A percentile compares a stretch with the other conserved stretches of the same genome.
These are phyloP conservation scores for Craterocephalus amniculus DNA, from an alignment of 2,797 vertebrate genomes.

Conservation along the genomic window DNA sequence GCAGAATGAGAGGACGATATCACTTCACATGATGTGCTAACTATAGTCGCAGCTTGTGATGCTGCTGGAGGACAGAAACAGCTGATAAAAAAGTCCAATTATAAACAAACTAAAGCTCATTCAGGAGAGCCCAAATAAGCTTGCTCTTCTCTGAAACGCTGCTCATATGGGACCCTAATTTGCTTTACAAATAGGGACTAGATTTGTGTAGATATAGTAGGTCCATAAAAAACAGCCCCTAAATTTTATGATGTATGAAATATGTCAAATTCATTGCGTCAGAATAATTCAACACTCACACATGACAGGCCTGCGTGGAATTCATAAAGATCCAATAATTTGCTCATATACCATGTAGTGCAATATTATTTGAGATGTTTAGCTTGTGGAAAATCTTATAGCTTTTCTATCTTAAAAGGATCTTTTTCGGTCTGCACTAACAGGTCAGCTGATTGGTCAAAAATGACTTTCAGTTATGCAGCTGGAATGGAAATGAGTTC, in stretches of 20 bases:
- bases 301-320: too few species aligned
- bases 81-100: constrained; percentile 36
- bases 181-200: constrained; percentile 2
- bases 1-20: constrained; percentile 30
- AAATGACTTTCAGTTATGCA: too few species aligned
- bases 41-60: constrained; percentile 63
- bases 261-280: not conserved
- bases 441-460: not conserved
- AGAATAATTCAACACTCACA: constrained; percentile 10
- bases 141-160: not conserved
- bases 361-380: not conserved
- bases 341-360: not conserved
- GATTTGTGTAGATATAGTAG: not conserved
- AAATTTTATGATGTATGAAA: not conserved
- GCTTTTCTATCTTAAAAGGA: too few species aligned
- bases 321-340: too few species aligned
- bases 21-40: constrained; percentile 59
- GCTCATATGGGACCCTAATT: constrained; percentile 1
- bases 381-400: too few species aligned
- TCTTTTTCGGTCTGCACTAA: not conserved
- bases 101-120: constrained; percentile 40
- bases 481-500: too few species aligned
- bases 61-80: constrained; percentile 50
- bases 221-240: not conserved
- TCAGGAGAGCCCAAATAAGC: not conserved